A percentile compares a stretch with the other conserved stretches of the same genome.
Evolutionary conservation across 1,140 invertebrate genomes (phyloP).

Genomic region (Bombus affinis): DNA sequence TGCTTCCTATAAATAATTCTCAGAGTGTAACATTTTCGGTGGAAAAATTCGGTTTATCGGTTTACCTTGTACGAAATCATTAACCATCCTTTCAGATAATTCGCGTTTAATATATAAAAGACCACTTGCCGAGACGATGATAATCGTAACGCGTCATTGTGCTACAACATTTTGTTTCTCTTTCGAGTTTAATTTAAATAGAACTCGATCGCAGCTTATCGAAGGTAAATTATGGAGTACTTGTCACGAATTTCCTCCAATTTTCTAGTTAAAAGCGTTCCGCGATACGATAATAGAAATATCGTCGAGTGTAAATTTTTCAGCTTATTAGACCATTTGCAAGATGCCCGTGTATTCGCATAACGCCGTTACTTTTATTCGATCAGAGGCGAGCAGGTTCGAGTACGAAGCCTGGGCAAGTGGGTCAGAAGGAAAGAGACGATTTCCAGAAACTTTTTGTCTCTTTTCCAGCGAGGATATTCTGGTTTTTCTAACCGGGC

Average conservation of each 20-base stretch:
- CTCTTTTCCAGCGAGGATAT: conserved; percentile 89
- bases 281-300: background rate
- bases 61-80: too few relatives aligned
- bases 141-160: background rate
- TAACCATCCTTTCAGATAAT: too few relatives aligned
- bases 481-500: conserved; percentile 98
- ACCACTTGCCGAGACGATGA: too few relatives aligned
- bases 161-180: background rate
- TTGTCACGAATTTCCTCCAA: too few relatives aligned
- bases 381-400: background rate
- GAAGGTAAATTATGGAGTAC: too few relatives aligned
- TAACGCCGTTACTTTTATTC: conserved; percentile 21
- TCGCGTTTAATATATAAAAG: too few relatives aligned
- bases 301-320: background rate
- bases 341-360: conserved; percentile 3
- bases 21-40: too few relatives aligned
- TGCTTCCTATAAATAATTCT: too few relatives aligned
- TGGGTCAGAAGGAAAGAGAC: background rate
- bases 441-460: conserved; percentile 22
- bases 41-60: too few relatives aligned
- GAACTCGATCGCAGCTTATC: background rate
- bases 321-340: background rate
- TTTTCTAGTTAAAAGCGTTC: too few relatives aligned
- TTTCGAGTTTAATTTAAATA: too few relatives aligned
- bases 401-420: background rate